Percentiles rank a stretch among this genome's conserved stretches.
Conservation (phyloP, 1,140 invertebrate species). For the Tetramorium parvispinum region DNA sequence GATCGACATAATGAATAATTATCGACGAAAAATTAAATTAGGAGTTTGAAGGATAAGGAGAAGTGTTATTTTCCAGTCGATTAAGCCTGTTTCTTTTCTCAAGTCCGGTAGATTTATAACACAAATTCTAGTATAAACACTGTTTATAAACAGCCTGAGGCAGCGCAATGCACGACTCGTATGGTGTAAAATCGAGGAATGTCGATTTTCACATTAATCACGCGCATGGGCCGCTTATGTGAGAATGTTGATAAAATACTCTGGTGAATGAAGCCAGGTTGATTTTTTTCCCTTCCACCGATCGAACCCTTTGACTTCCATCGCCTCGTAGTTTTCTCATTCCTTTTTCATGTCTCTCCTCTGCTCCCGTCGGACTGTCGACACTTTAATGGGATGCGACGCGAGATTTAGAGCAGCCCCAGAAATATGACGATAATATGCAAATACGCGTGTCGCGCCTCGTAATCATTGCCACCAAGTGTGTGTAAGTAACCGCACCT, state of each 20-base stretch:
- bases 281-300: slow-evolving; percentile 38
- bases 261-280: slow-evolving; percentile 3
- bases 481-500: slow-evolving; percentile 4
- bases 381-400: slow-evolving; percentile 62
- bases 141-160: slow-evolving; percentile 17
- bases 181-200: slow-evolving; percentile 36
- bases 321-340: background rate
- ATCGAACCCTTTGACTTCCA: slow-evolving; percentile 40
- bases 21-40: background rate
- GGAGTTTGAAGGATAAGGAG: background rate
- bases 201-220: slow-evolving; percentile 71
- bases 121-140: slow-evolving; percentile 8
- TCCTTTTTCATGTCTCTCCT: background rate
- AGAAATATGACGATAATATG: slow-evolving; percentile 69
- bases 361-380: slow-evolving; percentile 44
- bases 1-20: background rate
- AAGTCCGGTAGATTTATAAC: background rate
- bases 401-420: slow-evolving; percentile 61
- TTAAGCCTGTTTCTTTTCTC: background rate
- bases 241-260: slow-evolving; percentile 67
- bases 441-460: slow-evolving; percentile 47
- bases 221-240: slow-evolving; percentile 7
- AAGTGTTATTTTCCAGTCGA: background rate
- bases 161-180: slow-evolving; percentile 14
- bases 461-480: slow-evolving; percentile 40